Percentiles rank a stretch among this genome's conserved stretches.
phyloP scores from a whole-genome alignment of 2,888 invertebrate species.

The Petrolisthes manimaculis region DNA sequence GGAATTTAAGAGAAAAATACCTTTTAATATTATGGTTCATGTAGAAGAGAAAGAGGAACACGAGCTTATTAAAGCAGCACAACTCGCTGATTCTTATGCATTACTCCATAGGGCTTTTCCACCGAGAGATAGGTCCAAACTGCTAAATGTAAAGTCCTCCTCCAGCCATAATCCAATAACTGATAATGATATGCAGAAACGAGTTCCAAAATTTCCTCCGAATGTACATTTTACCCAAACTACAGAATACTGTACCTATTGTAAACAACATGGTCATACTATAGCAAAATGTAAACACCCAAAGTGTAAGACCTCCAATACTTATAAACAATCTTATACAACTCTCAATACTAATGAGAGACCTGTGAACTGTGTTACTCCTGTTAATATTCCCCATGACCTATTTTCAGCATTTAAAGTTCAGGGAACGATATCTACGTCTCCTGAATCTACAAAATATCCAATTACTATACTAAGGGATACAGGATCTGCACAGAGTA shows the following conservation, averaged over 20 bases:
- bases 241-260: background rate
- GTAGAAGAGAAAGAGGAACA: background rate
- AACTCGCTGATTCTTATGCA: background rate
- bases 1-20: background rate
- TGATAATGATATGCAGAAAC: background rate
- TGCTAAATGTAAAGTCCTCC: background rate
- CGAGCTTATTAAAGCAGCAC: background rate
- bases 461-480: slow-evolving; percentile 1
- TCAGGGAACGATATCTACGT: background rate
- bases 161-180: background rate
- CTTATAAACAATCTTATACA: background rate
- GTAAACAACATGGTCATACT: background rate
- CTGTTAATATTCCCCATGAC: no score
- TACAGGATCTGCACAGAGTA: slow-evolving; percentile 5
- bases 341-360: no score
- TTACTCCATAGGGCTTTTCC: background rate
- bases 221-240: background rate
- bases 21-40: background rate
- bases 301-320: background rate
- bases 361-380: no score
- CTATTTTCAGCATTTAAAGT: no score
- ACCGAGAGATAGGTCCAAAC: background rate
- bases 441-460: background rate
- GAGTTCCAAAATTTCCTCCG: no score
- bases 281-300: background rate